Conservation (phyloP, 2,113 vertebrate species). For the Strix aluco region DNA sequence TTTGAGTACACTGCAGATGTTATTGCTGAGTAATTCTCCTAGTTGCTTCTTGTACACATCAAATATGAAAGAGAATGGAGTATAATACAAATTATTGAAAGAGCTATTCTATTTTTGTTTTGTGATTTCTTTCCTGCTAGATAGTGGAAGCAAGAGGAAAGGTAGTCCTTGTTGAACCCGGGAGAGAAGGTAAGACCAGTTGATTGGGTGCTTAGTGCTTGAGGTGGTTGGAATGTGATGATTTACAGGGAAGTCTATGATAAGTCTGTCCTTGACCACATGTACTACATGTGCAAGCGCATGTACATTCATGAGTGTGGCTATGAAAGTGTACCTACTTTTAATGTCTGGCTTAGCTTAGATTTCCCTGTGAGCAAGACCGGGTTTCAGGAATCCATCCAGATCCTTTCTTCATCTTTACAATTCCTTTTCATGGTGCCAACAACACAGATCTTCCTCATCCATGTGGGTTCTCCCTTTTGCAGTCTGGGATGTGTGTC, state of each 20-base stretch:
- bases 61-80: not conserved
- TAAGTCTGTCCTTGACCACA: not conserved
- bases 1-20: not conserved
- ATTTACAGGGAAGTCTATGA: not conserved
- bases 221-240: not conserved
- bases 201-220: not conserved
- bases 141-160: not conserved
- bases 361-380: not conserved
- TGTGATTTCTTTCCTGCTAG: not conserved
- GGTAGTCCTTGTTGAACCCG: not conserved
- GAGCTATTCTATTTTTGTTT: not conserved
- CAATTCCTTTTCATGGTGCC: not conserved
- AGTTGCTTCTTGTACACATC: not conserved
- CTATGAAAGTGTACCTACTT: not conserved
- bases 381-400: not conserved
- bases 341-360: not conserved
- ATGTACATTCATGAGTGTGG: fast-evolving
- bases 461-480: not conserved
- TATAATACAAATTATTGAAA: not conserved
- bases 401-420: not conserved
- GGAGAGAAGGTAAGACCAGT: not conserved
- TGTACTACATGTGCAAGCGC: fast-evolving
- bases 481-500: not conserved
- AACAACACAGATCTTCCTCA: fast-evolving
- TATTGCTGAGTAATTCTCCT: not conserved